Conservation (phyloP, 2,113 vertebrate species). For the Phalacrocorax brasilianus region DNA sequence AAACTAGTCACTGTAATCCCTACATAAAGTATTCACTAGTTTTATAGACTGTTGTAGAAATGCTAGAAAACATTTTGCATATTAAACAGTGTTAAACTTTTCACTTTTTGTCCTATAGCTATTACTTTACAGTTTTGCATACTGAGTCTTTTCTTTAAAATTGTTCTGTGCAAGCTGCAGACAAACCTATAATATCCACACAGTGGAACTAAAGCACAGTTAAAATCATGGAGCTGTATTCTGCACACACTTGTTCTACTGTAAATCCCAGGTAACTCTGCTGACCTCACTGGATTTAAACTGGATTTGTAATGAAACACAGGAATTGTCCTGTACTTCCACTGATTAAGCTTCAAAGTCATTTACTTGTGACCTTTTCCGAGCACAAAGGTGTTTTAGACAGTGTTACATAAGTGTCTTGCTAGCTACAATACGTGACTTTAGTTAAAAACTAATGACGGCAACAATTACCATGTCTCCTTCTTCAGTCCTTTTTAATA, state of each 20-base stretch:
- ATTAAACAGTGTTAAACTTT: background rate
- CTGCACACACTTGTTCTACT: background rate
- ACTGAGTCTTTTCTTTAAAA: background rate
- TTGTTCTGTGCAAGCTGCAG: background rate
- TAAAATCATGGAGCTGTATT: background rate
- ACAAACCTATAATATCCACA: background rate
- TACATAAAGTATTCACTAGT: background rate
- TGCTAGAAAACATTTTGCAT: background rate
- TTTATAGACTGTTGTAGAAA: background rate
- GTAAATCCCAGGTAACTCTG: background rate
- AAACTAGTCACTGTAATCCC: background rate
- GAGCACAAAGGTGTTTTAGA: background rate
- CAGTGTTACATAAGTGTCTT: background rate
- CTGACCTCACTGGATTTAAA: background rate
- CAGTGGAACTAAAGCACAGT: background rate
- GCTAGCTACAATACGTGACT: background rate
- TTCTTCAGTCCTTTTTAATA: background rate
- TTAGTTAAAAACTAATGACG: background rate
- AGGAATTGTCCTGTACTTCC: background rate
- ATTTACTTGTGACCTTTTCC: conserved; percentile 26
- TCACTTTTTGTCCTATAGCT: background rate
- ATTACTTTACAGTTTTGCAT: background rate
- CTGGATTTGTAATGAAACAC: background rate
- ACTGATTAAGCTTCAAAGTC: background rate
- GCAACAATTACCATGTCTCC: background rate